Evolutionary conservation across 2,888 invertebrate genomes (phyloP).

Genomic region (Tetheella fluctuosa): DNA sequence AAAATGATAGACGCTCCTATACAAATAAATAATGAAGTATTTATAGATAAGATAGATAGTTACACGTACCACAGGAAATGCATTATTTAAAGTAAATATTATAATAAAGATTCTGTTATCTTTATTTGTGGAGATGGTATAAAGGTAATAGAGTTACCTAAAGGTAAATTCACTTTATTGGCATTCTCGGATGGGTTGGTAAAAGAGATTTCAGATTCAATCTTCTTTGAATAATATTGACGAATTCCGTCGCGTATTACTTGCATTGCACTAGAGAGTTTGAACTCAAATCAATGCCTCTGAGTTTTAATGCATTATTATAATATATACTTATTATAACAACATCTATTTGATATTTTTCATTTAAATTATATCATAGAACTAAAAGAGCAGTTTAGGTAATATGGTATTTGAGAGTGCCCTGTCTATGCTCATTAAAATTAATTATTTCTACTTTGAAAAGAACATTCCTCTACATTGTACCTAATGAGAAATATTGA

Average conservation of each 20-base stretch:
- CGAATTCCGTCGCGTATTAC: neutral
- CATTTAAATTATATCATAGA: too few relatives aligned
- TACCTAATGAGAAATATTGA: too few relatives aligned
- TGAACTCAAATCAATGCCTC: too few relatives aligned
- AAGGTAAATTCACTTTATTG: neutral
- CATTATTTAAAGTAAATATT: slow-evolving; percentile 10
- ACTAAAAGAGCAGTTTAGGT: too few relatives aligned
- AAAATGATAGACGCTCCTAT: neutral
- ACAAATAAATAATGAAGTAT: slow-evolving; percentile 11
- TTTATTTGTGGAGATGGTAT: neutral
- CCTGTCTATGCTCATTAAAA: too few relatives aligned
- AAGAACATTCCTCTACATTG: too few relatives aligned
- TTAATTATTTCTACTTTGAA: too few relatives aligned
- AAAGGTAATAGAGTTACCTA: neutral
- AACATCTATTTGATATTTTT: too few relatives aligned
- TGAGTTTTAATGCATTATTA: too few relatives aligned
- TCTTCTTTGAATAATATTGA: neutral
- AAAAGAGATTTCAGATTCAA: neutral
- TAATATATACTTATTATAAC: too few relatives aligned
- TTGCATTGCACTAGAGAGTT: neutral
- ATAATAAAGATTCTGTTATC: slow-evolving; percentile 1
- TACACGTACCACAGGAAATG: slow-evolving; percentile 8
- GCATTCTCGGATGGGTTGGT: neutral
- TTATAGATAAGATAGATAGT: slow-evolving; percentile 3
- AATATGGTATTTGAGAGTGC: too few relatives aligned